Percentiles rank a stretch among this genome's conserved stretches.
These are phyloP conservation scores for Lepidochrysops patricia DNA, from an alignment of 2,888 invertebrate genomes.

Conservation along the genomic window DNA sequence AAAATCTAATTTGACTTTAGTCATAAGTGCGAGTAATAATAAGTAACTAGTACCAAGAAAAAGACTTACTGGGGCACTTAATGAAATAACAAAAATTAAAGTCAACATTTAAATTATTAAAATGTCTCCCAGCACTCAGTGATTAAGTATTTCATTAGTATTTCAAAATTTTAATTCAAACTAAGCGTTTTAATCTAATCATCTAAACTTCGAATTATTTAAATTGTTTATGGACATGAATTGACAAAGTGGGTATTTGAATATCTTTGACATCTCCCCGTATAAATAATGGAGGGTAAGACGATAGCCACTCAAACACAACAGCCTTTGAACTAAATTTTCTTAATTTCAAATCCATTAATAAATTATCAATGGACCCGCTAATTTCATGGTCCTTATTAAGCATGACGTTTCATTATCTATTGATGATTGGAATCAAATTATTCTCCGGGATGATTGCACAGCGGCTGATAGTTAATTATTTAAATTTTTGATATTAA, in stretches of 20 bases:
- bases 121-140: neutral
- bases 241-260: conserved; percentile 5
- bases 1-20: too few relatives aligned
- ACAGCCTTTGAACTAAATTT: conserved; percentile 2
- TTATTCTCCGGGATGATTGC: neutral
- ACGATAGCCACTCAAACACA: conserved; percentile 5
- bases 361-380: conserved; percentile 4
- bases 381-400: neutral
- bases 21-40: too few relatives aligned
- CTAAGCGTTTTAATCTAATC: neutral
- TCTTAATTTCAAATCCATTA: conserved; percentile 9
- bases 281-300: conserved; percentile 11
- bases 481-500: neutral
- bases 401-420: neutral
- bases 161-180: neutral
- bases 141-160: neutral
- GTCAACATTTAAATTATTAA: neutral
- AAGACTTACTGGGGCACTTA: neutral
- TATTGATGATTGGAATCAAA: neutral
- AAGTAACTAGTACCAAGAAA: neutral
- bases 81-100: neutral
- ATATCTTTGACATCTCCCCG: conserved; percentile 7
- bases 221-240: neutral
- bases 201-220: neutral
- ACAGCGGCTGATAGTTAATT: neutral